phyloP scores from a whole-genome alignment of 2,888 invertebrate species.

The Magallana nippona region DNA sequence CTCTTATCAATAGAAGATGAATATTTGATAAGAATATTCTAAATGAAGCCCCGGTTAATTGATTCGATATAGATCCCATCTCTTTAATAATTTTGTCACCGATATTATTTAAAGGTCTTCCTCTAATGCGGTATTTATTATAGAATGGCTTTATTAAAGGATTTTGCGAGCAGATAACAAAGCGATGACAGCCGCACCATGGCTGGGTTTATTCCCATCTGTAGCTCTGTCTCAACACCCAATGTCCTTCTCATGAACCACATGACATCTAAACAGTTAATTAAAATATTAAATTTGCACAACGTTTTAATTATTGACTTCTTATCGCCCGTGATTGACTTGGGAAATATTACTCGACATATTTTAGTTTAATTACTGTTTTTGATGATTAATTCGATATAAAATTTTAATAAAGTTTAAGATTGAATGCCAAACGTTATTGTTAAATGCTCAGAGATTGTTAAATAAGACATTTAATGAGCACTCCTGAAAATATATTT shows the following conservation, averaged over 20 bases:
- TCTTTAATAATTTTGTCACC: slow-evolving; percentile 34
- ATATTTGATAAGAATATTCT: slow-evolving; percentile 37
- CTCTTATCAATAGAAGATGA: slow-evolving; percentile 20
- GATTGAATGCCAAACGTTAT: slow-evolving; percentile 1
- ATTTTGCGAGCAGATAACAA: neutral
- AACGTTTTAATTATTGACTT: neutral
- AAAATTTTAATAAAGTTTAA: neutral
- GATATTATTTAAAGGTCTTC: slow-evolving; percentile 9
- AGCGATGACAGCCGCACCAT: neutral
- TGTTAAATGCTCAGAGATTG: neutral
- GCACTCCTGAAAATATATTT: too few species aligned
- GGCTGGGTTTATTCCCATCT: neutral
- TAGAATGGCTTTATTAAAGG: slow-evolving; percentile 6
- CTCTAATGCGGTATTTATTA: slow-evolving; percentile 4
- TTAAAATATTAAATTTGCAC: slow-evolving; percentile 9
- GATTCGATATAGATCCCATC: slow-evolving; percentile 30
- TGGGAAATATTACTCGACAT: neutral
- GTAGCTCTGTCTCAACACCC: slow-evolving; percentile 38
- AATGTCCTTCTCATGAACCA: slow-evolving; percentile 17
- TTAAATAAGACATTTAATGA: too few species aligned
- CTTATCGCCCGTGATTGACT: slow-evolving; percentile 13
- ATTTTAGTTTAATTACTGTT: slow-evolving; percentile 10
- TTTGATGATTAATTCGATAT: slow-evolving; percentile 29
- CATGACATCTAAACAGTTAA: slow-evolving; percentile 2
- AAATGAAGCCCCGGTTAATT: slow-evolving; percentile 20